These are phyloP conservation scores for Calephelis nemesis DNA, from an alignment of 1,140 invertebrate species.

Conservation along the genomic window DNA sequence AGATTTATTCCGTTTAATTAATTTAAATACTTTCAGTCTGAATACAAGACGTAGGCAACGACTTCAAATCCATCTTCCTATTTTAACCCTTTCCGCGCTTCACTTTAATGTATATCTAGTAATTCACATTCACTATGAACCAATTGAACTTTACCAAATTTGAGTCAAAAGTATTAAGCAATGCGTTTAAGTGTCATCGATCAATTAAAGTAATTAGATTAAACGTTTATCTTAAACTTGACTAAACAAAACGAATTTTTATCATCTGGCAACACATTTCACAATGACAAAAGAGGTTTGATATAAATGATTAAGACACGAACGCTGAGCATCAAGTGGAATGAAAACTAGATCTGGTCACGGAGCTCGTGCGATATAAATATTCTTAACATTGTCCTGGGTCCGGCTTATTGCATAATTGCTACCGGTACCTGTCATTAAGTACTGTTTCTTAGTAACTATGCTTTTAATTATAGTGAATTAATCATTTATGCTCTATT, in stretches of 20 bases:
- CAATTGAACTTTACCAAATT: too few relatives aligned
- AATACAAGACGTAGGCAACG: background rate
- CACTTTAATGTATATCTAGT: too few relatives aligned
- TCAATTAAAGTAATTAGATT: background rate
- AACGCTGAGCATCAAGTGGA: slow-evolving; percentile 38
- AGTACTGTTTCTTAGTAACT: slow-evolving; percentile 45
- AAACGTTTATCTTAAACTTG: too few relatives aligned
- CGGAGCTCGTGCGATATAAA: slow-evolving; percentile 52
- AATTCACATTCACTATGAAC: too few relatives aligned
- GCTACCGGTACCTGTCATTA: slow-evolving; percentile 54
- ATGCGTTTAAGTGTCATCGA: too few relatives aligned
- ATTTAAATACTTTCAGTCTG: background rate
- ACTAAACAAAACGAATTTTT: background rate
- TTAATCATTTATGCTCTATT: slow-evolving; percentile 46
- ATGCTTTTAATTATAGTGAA: slow-evolving; percentile 43
- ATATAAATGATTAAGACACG: slow-evolving; percentile 31
- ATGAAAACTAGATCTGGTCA: slow-evolving; percentile 53
- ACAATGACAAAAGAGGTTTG: slow-evolving; percentile 27
- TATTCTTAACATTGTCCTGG: slow-evolving; percentile 63
- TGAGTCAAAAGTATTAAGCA: too few relatives aligned
- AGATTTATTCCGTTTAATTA: slow-evolving; percentile 1
- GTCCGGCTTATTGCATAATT: slow-evolving; percentile 71
- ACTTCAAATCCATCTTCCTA: background rate
- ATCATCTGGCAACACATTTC: slow-evolving; percentile 24
- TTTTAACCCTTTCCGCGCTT: background rate